phyloP scores from a whole-genome alignment of 2,113 vertebrate species.

The Cololabis saira region DNA sequence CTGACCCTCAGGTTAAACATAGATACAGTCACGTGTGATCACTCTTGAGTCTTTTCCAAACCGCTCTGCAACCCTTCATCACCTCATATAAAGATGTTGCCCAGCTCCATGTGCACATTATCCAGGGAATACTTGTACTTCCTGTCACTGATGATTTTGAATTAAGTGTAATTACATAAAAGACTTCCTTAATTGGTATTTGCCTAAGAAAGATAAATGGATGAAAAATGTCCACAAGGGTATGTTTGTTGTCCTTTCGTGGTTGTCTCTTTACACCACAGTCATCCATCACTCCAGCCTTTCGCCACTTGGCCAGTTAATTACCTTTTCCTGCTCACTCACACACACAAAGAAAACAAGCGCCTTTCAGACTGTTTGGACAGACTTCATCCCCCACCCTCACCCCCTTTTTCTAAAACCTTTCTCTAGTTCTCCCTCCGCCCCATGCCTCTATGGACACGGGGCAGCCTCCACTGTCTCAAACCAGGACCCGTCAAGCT shows the following conservation, averaged over 20 bases:
- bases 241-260: constrained; percentile 35
- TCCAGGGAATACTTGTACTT: constrained; percentile 23
- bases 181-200: constrained; percentile 24
- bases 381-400: constrained; percentile 58
- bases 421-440: constrained; percentile 22
- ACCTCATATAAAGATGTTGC: constrained; percentile 42
- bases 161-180: constrained; percentile 32
- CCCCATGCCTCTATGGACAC: constrained; percentile 19
- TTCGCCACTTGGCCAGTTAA: constrained; percentile 76
- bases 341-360: constrained; percentile 78
- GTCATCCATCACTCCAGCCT: constrained; percentile 75
- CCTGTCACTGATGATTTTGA: constrained; percentile 6
- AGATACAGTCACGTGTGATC: constrained; percentile 45
- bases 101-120: constrained; percentile 37
- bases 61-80: constrained; percentile 41
- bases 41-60: constrained; percentile 31
- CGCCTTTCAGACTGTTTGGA: constrained; percentile 77
- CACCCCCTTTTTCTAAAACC: constrained; percentile 22
- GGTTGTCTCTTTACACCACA: constrained; percentile 61
- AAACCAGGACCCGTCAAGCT: constrained; percentile 66
- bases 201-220: constrained; percentile 21
- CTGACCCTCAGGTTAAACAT: constrained; percentile 58
- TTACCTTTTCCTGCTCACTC: constrained; percentile 79
- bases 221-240: constrained; percentile 14
- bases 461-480: constrained; percentile 34